Evolutionary conservation across 2,888 invertebrate species (phyloP).

Genomic region (Caenorhabditis sp.): DNA sequence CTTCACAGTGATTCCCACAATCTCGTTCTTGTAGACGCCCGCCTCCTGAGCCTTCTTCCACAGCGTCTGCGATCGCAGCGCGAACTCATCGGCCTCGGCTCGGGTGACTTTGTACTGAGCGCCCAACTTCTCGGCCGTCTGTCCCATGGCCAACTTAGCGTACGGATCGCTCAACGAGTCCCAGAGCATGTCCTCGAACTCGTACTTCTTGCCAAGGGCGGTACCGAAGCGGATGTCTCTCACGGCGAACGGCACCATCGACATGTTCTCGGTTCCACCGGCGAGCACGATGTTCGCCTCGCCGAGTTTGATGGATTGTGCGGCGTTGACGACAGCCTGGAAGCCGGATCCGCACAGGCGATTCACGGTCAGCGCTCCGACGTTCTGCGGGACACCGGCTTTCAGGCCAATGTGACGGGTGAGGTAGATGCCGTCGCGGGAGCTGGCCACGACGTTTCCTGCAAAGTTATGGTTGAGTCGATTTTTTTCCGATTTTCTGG

Average conservation of each 20-base stretch:
- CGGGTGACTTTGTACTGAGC: slow-evolving; percentile 90
- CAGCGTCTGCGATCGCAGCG: slow-evolving; percentile 90
- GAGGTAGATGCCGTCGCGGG: slow-evolving; percentile 91
- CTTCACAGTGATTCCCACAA: slow-evolving; percentile 91
- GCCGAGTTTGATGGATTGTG: slow-evolving; percentile 73
- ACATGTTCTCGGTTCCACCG: slow-evolving; percentile 93
- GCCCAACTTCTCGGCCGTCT: slow-evolving; percentile 95
- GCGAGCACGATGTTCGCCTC: slow-evolving; percentile 74
- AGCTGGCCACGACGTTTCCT: slow-evolving; percentile 86
- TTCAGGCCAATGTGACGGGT: slow-evolving; percentile 91
- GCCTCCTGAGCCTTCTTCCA: slow-evolving; percentile 92
- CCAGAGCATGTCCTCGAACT: slow-evolving; percentile 95
- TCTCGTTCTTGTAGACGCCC: slow-evolving; percentile 93
- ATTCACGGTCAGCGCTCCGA: slow-evolving; percentile 92
- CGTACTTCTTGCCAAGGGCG: slow-evolving; percentile 88
- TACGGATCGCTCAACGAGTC: slow-evolving; percentile 91
- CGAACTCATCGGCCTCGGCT: slow-evolving; percentile 92
- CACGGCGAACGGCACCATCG: slow-evolving; percentile 90
- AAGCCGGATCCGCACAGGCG: slow-evolving; percentile 98
- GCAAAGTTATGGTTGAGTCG: slow-evolving; percentile 31
- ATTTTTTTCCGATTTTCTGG: too few species aligned
- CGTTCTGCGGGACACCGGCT: slow-evolving; percentile 91
- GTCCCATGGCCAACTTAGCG: slow-evolving; percentile 94
- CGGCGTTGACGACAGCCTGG: slow-evolving; percentile 90
- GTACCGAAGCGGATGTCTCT: slow-evolving; percentile 93